These are phyloP conservation scores for Brachionus rubens DNA, from an alignment of 1,140 invertebrate genomes.

Conservation along the genomic window DNA sequence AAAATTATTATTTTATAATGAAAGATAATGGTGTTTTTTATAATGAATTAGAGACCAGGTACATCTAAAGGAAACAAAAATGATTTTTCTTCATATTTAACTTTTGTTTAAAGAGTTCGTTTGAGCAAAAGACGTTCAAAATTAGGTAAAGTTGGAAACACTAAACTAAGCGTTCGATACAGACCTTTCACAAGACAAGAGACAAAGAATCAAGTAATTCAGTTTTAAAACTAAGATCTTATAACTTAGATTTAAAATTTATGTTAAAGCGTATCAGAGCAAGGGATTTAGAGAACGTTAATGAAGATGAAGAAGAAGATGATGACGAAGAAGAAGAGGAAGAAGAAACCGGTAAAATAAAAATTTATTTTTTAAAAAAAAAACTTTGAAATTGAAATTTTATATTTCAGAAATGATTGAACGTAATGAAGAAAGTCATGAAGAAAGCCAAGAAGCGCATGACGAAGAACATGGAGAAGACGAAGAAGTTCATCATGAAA, in stretches of 20 bases:
- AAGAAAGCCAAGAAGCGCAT: not conserved
- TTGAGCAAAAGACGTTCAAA: slow-evolving; percentile 21
- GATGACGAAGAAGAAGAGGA: slow-evolving; percentile 31
- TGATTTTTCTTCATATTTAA: not conserved
- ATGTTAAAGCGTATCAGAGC: slow-evolving; percentile 2
- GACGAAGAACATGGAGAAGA: slow-evolving; percentile 17
- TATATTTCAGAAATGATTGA: not conserved
- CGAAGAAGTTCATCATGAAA: slow-evolving; percentile 5
- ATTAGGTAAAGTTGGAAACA: slow-evolving; percentile 35
- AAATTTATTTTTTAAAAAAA: not conserved
- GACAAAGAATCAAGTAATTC: slow-evolving; percentile 10
- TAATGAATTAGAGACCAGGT: slow-evolving; percentile 90
- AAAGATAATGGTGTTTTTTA: slow-evolving; percentile 85
- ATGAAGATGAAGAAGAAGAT: slow-evolving; percentile 18
- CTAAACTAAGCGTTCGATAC: not conserved
- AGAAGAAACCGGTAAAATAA: not conserved
- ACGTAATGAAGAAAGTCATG: slow-evolving; percentile 2
- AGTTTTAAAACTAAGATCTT: not conserved
- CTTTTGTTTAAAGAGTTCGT: not conserved
- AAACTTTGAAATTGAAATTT: not conserved
- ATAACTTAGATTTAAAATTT: not conserved
- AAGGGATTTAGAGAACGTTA: slow-evolving; percentile 6
- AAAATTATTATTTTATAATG: slow-evolving; percentile 95
- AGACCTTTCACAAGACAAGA: slow-evolving; percentile 17
- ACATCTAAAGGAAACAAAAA: too few relatives aligned